Evolutionary conservation across 2,888 invertebrate species (phyloP).

Genomic region (Gastrophysa polygoni): DNA sequence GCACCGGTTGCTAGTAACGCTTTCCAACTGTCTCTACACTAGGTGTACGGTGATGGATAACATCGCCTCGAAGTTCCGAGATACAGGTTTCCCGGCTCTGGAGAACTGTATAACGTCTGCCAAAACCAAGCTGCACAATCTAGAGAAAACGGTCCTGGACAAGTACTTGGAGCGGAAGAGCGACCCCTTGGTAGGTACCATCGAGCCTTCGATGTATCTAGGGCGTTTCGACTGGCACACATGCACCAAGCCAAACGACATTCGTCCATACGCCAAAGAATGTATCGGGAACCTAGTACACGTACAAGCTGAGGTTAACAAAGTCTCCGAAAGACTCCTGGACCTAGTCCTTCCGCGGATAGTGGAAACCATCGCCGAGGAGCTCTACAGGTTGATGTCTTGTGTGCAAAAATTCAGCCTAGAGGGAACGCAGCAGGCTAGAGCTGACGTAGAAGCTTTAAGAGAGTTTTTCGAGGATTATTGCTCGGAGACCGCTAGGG

Average conservation of each 20-base stretch:
- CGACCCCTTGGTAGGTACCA: constrained; percentile 93
- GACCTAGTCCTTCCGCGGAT: constrained; percentile 75
- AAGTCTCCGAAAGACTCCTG: constrained; percentile 79
- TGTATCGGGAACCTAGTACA: constrained; percentile 81
- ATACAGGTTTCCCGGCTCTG: constrained; percentile 74
- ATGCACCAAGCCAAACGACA: constrained; percentile 75
- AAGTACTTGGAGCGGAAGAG: constrained; percentile 89
- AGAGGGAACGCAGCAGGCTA: constrained; percentile 78
- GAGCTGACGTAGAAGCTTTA: constrained; percentile 75
- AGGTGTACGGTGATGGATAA: constrained; percentile 74
- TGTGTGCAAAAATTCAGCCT: constrained; percentile 74
- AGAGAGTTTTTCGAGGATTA: constrained; percentile 70
- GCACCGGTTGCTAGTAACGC: constrained; percentile 80
- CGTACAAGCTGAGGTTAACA: constrained; percentile 79
- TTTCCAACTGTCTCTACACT: constrained; percentile 89
- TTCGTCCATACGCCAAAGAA: constrained; percentile 88
- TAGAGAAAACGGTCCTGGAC: constrained; percentile 73
- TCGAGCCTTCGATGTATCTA: constrained; percentile 95
- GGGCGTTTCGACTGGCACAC: constrained; percentile 87
- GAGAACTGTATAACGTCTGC: constrained; percentile 72
- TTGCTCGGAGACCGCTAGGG: constrained; percentile 47
- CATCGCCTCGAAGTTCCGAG: constrained; percentile 71
- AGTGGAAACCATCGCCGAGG: constrained; percentile 91
- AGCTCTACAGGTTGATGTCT: constrained; percentile 84
- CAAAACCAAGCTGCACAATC: constrained; percentile 65